A percentile compares a stretch with the other conserved stretches of the same genome.
These are phyloP conservation scores for Butastur rufipennis DNA, from an alignment of 2,113 vertebrate species.

Conservation along the genomic window DNA sequence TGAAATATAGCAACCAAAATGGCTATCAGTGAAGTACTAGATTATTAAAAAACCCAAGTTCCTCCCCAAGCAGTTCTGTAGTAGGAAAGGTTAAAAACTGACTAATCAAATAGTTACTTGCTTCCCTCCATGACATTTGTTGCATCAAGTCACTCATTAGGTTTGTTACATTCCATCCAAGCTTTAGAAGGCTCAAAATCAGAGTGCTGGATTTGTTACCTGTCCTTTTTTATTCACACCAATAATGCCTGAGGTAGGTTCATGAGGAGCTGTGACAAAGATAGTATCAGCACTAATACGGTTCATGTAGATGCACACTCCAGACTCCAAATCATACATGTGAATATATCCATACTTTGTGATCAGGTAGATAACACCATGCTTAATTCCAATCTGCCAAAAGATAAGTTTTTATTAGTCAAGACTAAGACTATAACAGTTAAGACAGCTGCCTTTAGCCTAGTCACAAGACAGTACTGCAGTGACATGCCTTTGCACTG, in stretches of 20 bases:
- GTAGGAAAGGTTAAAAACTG: not conserved
- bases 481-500: not conserved
- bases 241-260: constrained; percentile 90
- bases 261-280: constrained; percentile 90
- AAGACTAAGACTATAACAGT: not conserved
- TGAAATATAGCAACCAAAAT: not conserved
- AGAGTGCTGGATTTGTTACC: constrained; percentile 61
- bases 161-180: not conserved
- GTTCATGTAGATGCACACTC: constrained; percentile 93
- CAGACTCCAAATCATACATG: constrained; percentile 90
- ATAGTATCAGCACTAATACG: constrained; percentile 91
- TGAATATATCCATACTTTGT: constrained; percentile 93
- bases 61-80: not conserved
- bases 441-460: not conserved
- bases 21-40: not conserved
- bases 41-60: not conserved
- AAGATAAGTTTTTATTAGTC: not conserved
- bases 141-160: not conserved
- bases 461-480: not conserved
- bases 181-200: not conserved
- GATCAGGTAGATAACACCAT: constrained; percentile 91
- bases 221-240: constrained; percentile 94
- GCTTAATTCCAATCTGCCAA: constrained; percentile 84
- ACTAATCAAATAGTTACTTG: not conserved
- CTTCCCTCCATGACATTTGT: not conserved